Evolutionary conservation across 2,797 vertebrate species (phyloP).

Genomic region (Pteronotus mesoamericanus): DNA sequence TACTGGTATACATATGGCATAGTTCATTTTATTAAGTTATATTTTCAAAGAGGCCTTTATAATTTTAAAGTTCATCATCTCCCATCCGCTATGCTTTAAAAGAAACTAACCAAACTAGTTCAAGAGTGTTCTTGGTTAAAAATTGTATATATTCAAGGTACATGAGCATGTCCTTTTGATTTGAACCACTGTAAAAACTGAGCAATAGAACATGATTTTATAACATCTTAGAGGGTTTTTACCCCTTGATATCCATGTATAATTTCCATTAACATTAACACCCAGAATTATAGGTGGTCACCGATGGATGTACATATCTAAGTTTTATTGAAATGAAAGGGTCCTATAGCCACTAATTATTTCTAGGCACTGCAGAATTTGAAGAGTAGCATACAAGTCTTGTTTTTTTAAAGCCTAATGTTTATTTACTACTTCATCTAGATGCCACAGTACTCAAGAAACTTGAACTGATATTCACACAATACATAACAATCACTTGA

Average conservation of each 20-base stretch:
- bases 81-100: not conserved
- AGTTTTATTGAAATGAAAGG: slow-evolving; percentile 51
- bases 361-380: slow-evolving; percentile 36
- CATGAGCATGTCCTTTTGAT: not conserved
- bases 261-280: not conserved
- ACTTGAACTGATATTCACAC: slow-evolving; percentile 44
- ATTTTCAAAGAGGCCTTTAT: slow-evolving; percentile 24
- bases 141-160: not conserved
- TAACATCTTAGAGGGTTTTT: not conserved
- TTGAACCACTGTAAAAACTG: not conserved
- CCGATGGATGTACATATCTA: not conserved
- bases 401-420: slow-evolving; percentile 37
- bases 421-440: slow-evolving; percentile 55
- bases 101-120: not conserved
- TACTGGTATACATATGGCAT: not conserved
- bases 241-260: not conserved
- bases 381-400: slow-evolving; percentile 4
- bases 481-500: slow-evolving; percentile 56
- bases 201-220: not conserved
- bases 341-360: slow-evolving; percentile 4
- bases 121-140: not conserved
- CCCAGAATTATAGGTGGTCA: not conserved
- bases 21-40: slow-evolving; percentile 17
- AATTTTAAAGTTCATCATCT: slow-evolving; percentile 36
- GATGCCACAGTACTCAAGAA: slow-evolving; percentile 29